These are phyloP conservation scores for Lycia hirtaria DNA, from an alignment of 2,888 invertebrate genomes.

Conservation along the genomic window DNA sequence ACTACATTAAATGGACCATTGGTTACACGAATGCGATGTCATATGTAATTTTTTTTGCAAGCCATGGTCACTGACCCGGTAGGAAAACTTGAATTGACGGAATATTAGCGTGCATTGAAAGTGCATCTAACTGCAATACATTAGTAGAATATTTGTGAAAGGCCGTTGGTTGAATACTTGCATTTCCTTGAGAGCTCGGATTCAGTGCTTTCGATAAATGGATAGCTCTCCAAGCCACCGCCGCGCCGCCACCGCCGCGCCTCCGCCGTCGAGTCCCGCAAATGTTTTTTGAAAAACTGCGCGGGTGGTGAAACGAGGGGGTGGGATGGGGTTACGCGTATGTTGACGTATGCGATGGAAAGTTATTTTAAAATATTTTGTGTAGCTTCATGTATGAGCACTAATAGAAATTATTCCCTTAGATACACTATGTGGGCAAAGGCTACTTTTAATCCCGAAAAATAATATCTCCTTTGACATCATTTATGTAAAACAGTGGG, in stretches of 20 bases:
- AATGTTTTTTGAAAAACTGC: slow-evolving; percentile 20
- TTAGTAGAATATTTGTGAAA: slow-evolving; percentile 9
- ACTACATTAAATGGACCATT: too few relatives aligned
- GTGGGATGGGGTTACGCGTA: not conserved
- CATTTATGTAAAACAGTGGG: too few relatives aligned
- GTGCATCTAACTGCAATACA: slow-evolving; percentile 7
- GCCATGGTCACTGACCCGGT: too few relatives aligned
- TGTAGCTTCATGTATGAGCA: not conserved
- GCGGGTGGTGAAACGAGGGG: not conserved
- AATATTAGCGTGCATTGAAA: too few relatives aligned
- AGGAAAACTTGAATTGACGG: too few relatives aligned
- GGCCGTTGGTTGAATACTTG: slow-evolving; percentile 8
- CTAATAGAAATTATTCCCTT: not conserved
- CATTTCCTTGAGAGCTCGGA: slow-evolving; percentile 17
- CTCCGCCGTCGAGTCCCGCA: too few relatives aligned
- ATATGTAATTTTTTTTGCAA: too few relatives aligned
- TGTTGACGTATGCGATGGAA: not conserved
- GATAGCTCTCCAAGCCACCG: slow-evolving; percentile 11
- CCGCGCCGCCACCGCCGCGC: too few relatives aligned
- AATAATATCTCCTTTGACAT: too few relatives aligned
- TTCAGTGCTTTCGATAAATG: slow-evolving; percentile 23
- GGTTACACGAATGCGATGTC: too few relatives aligned
- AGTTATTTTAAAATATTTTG: not conserved
- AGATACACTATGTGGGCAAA: too few relatives aligned
- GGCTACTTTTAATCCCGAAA: not conserved